A percentile compares a stretch with the other conserved stretches of the same genome.
Evolutionary conservation across 2,113 vertebrate species (phyloP).

Genomic region (Pollimyrus isidori): DNA sequence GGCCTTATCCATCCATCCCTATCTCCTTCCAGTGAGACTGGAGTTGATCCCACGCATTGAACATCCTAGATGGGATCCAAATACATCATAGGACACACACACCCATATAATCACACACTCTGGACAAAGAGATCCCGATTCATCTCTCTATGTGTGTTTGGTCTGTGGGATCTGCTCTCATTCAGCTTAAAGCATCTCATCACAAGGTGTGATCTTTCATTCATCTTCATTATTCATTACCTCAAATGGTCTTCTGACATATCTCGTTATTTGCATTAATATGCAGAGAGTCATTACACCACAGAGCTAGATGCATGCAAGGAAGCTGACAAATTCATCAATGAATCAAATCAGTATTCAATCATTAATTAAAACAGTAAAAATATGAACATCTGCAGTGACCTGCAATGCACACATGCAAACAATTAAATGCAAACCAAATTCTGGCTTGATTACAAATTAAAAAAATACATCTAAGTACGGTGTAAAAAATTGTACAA

Average conservation of each 20-base stretch:
- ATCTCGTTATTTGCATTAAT: not conserved
- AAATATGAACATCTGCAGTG: not conserved
- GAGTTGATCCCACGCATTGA: not conserved
- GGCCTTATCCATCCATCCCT: not conserved
- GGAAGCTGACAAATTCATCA: not conserved
- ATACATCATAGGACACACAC: not conserved
- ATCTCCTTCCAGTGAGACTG: not conserved
- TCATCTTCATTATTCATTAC: not conserved
- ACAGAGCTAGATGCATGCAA: conserved; percentile 15
- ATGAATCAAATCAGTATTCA: not conserved
- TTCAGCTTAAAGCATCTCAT: not conserved
- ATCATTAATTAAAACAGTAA: not conserved
- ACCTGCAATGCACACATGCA: conserved; percentile 13
- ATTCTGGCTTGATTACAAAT: conserved; percentile 12
- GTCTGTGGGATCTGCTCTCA: not conserved
- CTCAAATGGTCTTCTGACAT: not conserved
- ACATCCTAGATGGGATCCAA: not conserved
- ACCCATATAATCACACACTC: not conserved
- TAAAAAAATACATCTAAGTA: not conserved
- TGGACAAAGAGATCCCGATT: not conserved
- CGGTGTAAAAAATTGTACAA: not conserved
- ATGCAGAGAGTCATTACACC: conserved; percentile 23
- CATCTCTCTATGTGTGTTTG: not conserved
- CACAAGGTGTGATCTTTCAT: not conserved
- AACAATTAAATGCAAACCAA: not conserved